Conservation (phyloP, 1,140 invertebrate species). For the Teleogryllus occipitalis region DNA sequence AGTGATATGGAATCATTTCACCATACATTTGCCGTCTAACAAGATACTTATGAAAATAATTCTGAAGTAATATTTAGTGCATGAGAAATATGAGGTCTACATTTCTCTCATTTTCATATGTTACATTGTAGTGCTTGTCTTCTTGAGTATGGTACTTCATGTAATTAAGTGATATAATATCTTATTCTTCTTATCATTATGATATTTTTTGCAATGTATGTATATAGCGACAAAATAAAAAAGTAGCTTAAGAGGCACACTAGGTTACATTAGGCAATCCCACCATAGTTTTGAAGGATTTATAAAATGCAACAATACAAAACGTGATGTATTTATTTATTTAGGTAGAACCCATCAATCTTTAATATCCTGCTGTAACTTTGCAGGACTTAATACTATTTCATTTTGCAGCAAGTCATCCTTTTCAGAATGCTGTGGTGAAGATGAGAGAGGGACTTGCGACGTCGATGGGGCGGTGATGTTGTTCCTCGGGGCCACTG, state of each 20-base stretch:
- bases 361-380: constrained; percentile 27
- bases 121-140: background rate
- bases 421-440: background rate
- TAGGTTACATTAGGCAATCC: constrained; percentile 4
- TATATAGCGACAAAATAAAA: background rate
- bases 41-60: background rate
- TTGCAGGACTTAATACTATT: constrained; percentile 40
- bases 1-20: background rate
- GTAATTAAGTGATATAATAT: background rate
- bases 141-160: background rate
- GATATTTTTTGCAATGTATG: constrained; percentile 2
- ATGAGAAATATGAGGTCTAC: background rate
- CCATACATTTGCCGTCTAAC: background rate
- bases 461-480: constrained; percentile 15
- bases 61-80: background rate
- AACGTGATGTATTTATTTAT: background rate
- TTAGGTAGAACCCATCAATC: background rate
- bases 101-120: background rate
- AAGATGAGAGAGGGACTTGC: constrained; percentile 21
- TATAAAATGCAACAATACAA: constrained; percentile 9
- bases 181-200: background rate
- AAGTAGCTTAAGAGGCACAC: constrained; percentile 3
- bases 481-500: constrained; percentile 16
- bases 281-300: constrained; percentile 4
- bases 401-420: constrained; percentile 31